Base-by-base conservation (phyloP, 37 sponge, comb jelly and placozoan genomes). In the Mnemiopsis leidyi region DNA sequence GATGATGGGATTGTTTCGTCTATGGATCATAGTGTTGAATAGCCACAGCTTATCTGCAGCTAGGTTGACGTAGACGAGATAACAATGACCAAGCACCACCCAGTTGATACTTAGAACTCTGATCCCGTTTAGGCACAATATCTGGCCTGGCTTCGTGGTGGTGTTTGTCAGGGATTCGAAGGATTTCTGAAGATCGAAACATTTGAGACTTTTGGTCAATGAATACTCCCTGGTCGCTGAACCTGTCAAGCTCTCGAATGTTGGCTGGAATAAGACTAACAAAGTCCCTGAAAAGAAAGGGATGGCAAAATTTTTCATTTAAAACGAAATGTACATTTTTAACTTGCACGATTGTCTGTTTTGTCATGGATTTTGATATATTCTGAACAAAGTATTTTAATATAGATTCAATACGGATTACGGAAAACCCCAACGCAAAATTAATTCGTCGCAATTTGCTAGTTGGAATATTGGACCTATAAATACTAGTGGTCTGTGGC, bases 61-160 rank as follows among this genome's bases (percentile, higher is more conserved):
- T 71, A 28, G 30, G 20, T 2, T 28, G n/a, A 71, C 30, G 20
- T 5, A n/a, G 3, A 71, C 30, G 3, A 71, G n/a, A 71, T 71
- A 71, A 18, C 25, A 28, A 61, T 85, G 90, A 9, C 90, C 90
- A 9, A 85, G 25, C 2, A 85, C 90, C 16, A 85, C 90, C 90
- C 90, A 85, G 61, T 85, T 85, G 90, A 85, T 85, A 85, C 90
- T 85, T 13, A 85, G 90, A 1, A 85, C 90, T 37, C 90, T 36
- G 26, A 85, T 85, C 0, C 90, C 90, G 35, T 85, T 85, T 7
- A 85, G 39, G 39, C 90, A 85, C 24, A 85, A 61, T 2, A 85
- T 85, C 48, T 85, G 90, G 26, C 90, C 90, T 1, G 90, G 90
- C n/a, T 85, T 85, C 0, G 90, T 85, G 23, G 32, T 33, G 26